These are phyloP conservation scores for Dicerorhinus sumatrensis DNA, from an alignment of 2,113 vertebrate genomes.

Conservation along the genomic window DNA sequence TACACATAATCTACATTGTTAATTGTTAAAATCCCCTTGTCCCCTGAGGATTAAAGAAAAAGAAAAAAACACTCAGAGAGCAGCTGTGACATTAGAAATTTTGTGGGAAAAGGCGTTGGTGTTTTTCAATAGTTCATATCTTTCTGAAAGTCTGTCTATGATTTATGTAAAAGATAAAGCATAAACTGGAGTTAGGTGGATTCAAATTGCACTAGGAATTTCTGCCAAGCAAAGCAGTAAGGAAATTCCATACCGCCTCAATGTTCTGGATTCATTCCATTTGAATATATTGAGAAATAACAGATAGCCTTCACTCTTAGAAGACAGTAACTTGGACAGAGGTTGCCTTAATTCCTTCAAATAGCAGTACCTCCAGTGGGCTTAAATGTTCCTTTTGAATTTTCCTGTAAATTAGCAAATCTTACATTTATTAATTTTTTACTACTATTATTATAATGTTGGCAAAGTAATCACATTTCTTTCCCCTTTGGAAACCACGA, in stretches of 20 bases:
- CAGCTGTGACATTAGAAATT: background rate
- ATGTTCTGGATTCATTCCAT: conserved; percentile 1
- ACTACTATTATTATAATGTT: background rate
- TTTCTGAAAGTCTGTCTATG: conserved; percentile 68
- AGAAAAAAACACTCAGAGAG: background rate
- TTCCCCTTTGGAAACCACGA: background rate
- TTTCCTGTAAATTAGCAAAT: background rate
- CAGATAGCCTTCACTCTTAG: background rate
- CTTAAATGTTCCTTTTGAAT: background rate
- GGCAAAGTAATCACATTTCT: background rate
- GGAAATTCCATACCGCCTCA: conserved; percentile 67
- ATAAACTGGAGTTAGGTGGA: conserved; percentile 72
- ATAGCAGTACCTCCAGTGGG: background rate
- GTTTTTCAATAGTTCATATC: conserved; percentile 64
- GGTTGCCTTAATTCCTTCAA: background rate
- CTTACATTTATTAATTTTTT: background rate
- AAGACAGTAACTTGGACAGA: background rate
- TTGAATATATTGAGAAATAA: conserved; percentile 60
- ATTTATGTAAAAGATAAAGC: conserved; percentile 82
- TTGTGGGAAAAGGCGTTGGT: background rate
- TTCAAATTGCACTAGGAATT: conserved; percentile 71
- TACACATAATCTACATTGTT: background rate
- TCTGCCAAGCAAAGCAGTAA: conserved; percentile 82
- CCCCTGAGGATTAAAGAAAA: background rate
- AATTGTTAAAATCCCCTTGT: background rate